These are phyloP conservation scores for Sebastes miniatus DNA, from an alignment of 2,797 vertebrate genomes.

Conservation along the genomic window DNA sequence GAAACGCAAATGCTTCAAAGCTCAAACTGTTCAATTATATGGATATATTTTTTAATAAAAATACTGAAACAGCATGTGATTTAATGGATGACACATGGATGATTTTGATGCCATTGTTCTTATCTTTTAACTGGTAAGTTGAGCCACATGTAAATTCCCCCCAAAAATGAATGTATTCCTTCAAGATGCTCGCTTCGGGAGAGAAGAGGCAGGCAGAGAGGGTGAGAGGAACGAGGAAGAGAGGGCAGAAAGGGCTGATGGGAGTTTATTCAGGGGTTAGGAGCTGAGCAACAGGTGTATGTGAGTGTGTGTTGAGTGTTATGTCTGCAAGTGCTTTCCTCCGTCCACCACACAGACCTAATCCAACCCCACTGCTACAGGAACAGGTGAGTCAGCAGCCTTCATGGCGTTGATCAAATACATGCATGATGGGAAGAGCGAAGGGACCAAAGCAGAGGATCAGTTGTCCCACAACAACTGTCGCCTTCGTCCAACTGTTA, in stretches of 20 bases:
- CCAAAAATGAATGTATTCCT: neutral
- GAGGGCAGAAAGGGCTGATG: neutral
- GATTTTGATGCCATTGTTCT: neutral
- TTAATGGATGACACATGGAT: neutral
- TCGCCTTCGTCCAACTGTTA: slow-evolving; percentile 14
- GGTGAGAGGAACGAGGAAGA: neutral
- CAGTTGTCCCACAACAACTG: slow-evolving; percentile 54
- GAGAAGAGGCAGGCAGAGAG: neutral
- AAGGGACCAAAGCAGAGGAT: neutral
- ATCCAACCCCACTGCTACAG: slow-evolving; percentile 11
- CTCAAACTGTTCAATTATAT: neutral
- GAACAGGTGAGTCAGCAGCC: slow-evolving; percentile 58
- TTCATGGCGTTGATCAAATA: slow-evolving; percentile 24
- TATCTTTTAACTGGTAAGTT: neutral
- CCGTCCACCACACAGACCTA: slow-evolving; percentile 3
- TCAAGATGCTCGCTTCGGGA: neutral
- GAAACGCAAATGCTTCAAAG: neutral
- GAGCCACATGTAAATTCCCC: neutral
- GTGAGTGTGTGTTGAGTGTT: slow-evolving; percentile 13
- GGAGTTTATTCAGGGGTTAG: neutral
- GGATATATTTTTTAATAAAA: neutral
- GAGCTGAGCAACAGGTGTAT: slow-evolving; percentile 16
- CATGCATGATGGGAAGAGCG: slow-evolving; percentile 25
- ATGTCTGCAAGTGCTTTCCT: slow-evolving; percentile 17
- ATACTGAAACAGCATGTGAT: too few relatives aligned